Conservation (phyloP, 2,888 invertebrate genomes). For the Schrankia costaestrigalis region DNA sequence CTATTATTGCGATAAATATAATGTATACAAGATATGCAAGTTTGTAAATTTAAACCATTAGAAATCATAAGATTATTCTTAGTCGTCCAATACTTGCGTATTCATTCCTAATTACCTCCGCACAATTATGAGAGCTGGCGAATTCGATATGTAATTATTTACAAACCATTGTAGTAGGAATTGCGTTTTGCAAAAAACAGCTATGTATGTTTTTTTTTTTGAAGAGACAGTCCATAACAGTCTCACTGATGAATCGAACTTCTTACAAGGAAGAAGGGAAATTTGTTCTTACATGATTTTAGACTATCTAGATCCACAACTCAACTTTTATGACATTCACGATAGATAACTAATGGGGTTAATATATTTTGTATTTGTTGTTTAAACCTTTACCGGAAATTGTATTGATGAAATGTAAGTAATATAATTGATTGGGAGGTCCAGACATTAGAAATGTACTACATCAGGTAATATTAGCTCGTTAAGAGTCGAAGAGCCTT, state of each 20-base stretch:
- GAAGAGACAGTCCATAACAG: too few species aligned
- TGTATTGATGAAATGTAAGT: constrained; percentile 16
- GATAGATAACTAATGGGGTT: too few species aligned
- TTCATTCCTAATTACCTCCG: too few species aligned
- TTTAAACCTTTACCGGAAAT: constrained; percentile 17
- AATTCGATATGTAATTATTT: constrained; percentile 22
- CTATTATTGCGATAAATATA: constrained; percentile 34
- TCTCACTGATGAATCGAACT: too few species aligned
- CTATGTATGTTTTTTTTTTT: too few species aligned
- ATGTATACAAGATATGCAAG: constrained; percentile 46
- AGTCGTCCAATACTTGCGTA: constrained; percentile 12
- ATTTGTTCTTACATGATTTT: too few species aligned
- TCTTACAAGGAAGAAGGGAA: too few species aligned
- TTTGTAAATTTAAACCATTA: constrained; percentile 18
- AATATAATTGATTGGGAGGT: constrained; percentile 26
- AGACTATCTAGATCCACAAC: too few species aligned
- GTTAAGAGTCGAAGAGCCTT: constrained; percentile 50
- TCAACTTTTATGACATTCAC: too few species aligned
- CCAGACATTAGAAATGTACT: constrained; percentile 13
- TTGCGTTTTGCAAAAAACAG: too few species aligned
- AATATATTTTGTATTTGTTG: not conserved
- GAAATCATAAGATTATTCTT: constrained; percentile 20
- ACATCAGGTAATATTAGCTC: constrained; percentile 50
- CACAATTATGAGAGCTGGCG: constrained; percentile 11
- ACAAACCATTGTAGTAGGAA: constrained; percentile 11